Base-by-base conservation (phyloP, 2,113 vertebrate species). In the Oryzias woworae region DNA sequence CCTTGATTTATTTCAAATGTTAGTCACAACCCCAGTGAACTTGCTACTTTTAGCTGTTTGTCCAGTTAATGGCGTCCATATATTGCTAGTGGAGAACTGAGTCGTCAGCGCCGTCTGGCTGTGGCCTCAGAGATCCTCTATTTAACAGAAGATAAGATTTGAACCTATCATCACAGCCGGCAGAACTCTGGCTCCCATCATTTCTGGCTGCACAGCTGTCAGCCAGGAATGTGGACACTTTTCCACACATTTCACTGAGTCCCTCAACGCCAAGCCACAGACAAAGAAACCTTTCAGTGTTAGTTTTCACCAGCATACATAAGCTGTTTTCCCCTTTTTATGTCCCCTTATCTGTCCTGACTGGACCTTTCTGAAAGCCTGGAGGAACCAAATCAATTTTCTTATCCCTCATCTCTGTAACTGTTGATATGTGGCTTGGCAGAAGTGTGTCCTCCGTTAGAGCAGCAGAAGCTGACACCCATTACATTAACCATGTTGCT, bases 231-330 rank as follows among this genome's bases (percentile, higher is more conserved):
- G 74, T 6, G 14, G 66, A 69, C 45, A 55, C 71, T 71, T 84
- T 81, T 84, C 75, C 79, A 77, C 85, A 86, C 83, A 73, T 87
- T 81, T 85, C 74, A 79, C 70, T 85, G 17, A 42, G 13, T 60
- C 70, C 24, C 62, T 87, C 66, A 46, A 66, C 53, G 47, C 7
- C 50, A 23, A 54, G 71, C 50, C 14, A 14, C 42, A 46, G 56
- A 86, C 77, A 85, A 83, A 81, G 67, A 46, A 51, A 49, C 56
- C 64, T 58, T 84, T 86, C 48, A 83, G 52, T 68, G 42, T 68
- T 50, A 2, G 54, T 66, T 85, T 87, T 76, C 52, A 66, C 15
- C 61, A 53, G 58, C 64, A 84, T 84, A 80, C 52, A 69, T 75
- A 62, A 76, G 69, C 79, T 53, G 53, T 3, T 76, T 78, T 69